A percentile compares a stretch with the other conserved stretches of the same genome.
Conservation (phyloP, 2,797 vertebrate genomes). For the Xiphophorus birchmanni region DNA sequence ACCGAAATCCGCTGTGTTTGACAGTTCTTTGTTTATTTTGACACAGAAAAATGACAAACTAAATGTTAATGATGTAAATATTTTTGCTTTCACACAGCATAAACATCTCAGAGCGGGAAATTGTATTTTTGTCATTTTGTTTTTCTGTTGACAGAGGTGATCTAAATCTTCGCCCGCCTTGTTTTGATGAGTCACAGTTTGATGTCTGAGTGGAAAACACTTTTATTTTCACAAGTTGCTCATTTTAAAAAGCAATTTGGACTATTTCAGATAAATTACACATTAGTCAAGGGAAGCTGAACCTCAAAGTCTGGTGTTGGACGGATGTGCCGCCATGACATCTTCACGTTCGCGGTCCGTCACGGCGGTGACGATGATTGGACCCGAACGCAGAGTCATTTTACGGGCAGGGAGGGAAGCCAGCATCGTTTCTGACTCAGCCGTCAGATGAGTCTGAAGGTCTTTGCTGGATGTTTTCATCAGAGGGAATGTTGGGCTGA, state of each 20-base stretch:
- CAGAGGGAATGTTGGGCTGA: constrained; percentile 24
- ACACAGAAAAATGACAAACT: constrained; percentile 55
- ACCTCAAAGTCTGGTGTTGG: constrained; percentile 23
- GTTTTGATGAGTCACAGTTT: constrained; percentile 59
- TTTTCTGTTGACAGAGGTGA: constrained; percentile 33
- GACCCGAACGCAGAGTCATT: constrained; percentile 56
- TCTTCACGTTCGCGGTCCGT: constrained; percentile 26
- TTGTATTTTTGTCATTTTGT: constrained; percentile 42
- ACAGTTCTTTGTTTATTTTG: constrained; percentile 12
- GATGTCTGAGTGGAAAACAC: constrained; percentile 22
- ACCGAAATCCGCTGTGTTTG: neutral
- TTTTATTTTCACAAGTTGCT: constrained; percentile 2
- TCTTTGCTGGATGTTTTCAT: constrained; percentile 39
- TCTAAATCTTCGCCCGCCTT: constrained; percentile 41
- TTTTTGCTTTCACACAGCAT: constrained; percentile 5
- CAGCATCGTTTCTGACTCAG: constrained; percentile 44
- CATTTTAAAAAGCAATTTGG: neutral
- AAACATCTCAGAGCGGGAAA: neutral
- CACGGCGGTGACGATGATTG: constrained; percentile 22
- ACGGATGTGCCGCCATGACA: constrained; percentile 38
- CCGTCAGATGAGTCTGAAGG: constrained; percentile 44
- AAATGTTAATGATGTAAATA: constrained; percentile 61
- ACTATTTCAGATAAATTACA: neutral
- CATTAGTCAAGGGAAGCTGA: neutral
- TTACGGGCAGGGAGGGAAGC: constrained; percentile 36